phyloP scores from a whole-genome alignment of 2,113 vertebrate genomes.

The Charina bottae region DNA sequence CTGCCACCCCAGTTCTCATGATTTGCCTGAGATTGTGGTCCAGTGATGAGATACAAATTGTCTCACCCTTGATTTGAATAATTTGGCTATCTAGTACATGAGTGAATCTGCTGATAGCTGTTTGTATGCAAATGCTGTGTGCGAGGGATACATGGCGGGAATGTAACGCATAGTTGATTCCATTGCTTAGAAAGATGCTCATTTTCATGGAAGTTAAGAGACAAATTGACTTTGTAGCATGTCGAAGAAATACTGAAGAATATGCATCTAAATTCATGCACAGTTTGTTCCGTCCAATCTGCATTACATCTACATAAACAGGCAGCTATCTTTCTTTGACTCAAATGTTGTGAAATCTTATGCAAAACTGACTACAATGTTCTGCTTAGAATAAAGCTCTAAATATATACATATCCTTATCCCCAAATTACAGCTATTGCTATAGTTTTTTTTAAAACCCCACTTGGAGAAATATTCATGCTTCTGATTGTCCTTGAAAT shows the following conservation, averaged over 20 bases:
- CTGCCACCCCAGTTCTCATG: background rate
- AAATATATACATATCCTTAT: background rate
- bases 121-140: background rate
- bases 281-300: background rate
- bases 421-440: background rate
- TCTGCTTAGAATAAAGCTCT: background rate
- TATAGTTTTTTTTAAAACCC: background rate
- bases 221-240: background rate
- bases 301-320: background rate
- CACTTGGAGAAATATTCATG: background rate
- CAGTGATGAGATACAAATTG: background rate
- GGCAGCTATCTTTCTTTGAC: background rate
- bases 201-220: background rate
- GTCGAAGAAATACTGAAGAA: background rate
- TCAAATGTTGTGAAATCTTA: background rate
- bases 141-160: background rate
- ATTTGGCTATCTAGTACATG: background rate
- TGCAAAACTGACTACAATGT: background rate
- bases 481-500: background rate
- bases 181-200: background rate
- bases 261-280: background rate
- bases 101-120: background rate
- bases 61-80: background rate
- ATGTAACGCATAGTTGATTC: background rate
- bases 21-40: background rate